These are phyloP conservation scores for Asarcornis scutulata DNA, from an alignment of 2,113 vertebrate species.

Conservation along the genomic window DNA sequence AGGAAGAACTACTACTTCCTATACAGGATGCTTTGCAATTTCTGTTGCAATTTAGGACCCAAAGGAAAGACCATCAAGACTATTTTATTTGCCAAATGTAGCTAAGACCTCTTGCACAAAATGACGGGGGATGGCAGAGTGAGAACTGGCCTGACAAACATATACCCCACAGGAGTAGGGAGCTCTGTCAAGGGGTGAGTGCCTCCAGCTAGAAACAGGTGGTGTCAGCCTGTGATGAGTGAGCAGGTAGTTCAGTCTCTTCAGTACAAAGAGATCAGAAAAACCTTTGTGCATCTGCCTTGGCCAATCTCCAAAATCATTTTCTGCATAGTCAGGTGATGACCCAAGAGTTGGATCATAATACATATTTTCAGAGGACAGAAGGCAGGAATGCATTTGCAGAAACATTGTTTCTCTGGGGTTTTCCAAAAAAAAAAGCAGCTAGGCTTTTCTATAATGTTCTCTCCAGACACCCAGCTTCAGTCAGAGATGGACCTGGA, in stretches of 20 bases:
- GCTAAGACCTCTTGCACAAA: not conserved
- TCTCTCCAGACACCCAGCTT: not conserved
- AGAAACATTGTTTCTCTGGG: not conserved
- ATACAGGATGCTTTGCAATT: not conserved
- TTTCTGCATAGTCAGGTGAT: not conserved
- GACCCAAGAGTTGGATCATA: not conserved
- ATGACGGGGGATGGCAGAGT: fast-evolving
- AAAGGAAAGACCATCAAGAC: not conserved
- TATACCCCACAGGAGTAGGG: not conserved
- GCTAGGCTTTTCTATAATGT: not conserved
- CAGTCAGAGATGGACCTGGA: not conserved
- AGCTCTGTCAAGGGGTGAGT: not conserved
- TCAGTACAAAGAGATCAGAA: not conserved
- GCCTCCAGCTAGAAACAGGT: not conserved
- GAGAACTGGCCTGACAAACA: not conserved
- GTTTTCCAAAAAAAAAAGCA: not conserved
- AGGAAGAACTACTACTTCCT: not conserved
- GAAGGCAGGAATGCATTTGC: not conserved
- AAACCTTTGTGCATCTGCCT: not conserved
- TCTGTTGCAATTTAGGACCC: not conserved
- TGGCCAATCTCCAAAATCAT: not conserved
- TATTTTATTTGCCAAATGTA: not conserved
- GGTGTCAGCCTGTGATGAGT: not conserved
- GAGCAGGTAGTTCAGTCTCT: not conserved
- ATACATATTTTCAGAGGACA: not conserved